Evolutionary conservation across 2,113 vertebrate species (phyloP).

Genomic region (Dicaeum eximium): DNA sequence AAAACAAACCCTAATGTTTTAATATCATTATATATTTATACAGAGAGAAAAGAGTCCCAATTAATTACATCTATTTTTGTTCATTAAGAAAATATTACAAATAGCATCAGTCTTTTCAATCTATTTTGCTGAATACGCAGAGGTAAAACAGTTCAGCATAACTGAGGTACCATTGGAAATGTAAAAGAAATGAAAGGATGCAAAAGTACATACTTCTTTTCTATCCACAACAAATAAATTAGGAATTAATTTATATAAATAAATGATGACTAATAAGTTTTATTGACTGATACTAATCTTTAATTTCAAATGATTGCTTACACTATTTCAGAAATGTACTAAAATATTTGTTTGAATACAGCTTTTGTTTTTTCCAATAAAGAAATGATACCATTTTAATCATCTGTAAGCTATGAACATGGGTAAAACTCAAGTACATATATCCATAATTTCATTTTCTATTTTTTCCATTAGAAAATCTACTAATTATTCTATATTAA

Average conservation of each 20-base stretch:
- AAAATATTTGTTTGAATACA: neutral
- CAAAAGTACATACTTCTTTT: neutral
- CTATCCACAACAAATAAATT: neutral
- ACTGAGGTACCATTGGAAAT: neutral
- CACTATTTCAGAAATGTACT: neutral
- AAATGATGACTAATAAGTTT: neutral
- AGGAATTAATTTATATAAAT: neutral
- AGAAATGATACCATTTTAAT: neutral
- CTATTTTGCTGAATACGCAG: neutral
- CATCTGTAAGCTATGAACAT: neutral
- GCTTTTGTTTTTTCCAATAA: neutral
- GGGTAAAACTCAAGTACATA: neutral
- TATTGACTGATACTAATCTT: neutral
- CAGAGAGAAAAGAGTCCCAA: fast-evolving
- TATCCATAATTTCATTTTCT: neutral
- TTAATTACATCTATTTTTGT: neutral
- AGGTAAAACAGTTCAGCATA: neutral
- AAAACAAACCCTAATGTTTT: fast-evolving
- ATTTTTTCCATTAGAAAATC: neutral
- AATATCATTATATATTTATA: neutral
- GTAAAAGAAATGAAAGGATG: neutral
- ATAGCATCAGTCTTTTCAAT: neutral
- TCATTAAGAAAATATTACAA: neutral
- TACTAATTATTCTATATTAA: neutral
- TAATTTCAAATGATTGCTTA: neutral